A percentile compares a stretch with the other conserved stretches of the same genome.
Evolutionary conservation across 2,888 invertebrate genomes (phyloP).

Genomic region (Eurytoma adleriae): DNA sequence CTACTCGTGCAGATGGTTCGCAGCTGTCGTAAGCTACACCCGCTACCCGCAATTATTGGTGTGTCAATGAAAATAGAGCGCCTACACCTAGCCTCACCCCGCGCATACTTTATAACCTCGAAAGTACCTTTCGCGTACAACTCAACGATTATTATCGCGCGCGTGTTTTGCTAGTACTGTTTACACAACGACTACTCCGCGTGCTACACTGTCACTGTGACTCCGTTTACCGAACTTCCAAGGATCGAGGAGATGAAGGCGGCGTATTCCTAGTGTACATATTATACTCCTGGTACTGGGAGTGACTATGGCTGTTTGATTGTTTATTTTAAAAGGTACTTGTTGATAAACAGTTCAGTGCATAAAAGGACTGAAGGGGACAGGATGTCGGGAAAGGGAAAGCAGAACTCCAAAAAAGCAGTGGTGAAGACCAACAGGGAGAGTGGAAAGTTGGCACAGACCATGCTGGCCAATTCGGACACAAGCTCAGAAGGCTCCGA

Average conservation of each 20-base stretch:
- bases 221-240: background rate
- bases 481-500: constrained; percentile 69
- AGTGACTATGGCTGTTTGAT: constrained; percentile 42
- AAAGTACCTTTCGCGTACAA: constrained; percentile 19
- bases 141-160: background rate
- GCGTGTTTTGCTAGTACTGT: background rate
- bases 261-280: constrained; percentile 2
- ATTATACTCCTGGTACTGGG: background rate
- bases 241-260: background rate
- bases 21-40: too few relatives aligned
- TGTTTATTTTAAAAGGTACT: constrained; percentile 30
- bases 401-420: constrained; percentile 72
- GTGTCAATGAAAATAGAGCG: constrained; percentile 45
- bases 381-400: constrained; percentile 73
- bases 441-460: constrained; percentile 67
- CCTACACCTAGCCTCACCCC: constrained; percentile 35
- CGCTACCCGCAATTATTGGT: background rate
- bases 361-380: background rate
- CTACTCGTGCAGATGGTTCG: background rate
- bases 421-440: constrained; percentile 67
- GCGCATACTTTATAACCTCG: constrained; percentile 35
- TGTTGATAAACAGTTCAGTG: background rate
- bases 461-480: constrained; percentile 62
- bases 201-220: too few relatives aligned
- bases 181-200: background rate